Conservation (phyloP, 2,888 invertebrate genomes). For the Copidosoma aretas region DNA sequence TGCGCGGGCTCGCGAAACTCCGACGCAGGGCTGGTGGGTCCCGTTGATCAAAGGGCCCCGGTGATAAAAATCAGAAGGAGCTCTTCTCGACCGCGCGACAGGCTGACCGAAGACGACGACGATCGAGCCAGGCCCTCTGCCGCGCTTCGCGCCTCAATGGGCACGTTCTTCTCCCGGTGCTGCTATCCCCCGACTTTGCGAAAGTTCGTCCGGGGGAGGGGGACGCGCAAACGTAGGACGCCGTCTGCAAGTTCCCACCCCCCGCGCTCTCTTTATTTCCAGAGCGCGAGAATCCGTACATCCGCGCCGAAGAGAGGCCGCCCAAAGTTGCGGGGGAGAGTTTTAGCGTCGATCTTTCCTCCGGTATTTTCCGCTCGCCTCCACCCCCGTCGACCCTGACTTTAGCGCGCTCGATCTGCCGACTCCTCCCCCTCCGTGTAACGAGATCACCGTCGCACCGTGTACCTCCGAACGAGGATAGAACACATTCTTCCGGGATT, state of each 20-base stretch:
- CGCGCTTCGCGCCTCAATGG: slow-evolving; percentile 48
- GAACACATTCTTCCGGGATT: too few relatives aligned
- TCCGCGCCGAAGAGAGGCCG: slow-evolving; percentile 40
- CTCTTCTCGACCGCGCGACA: too few relatives aligned
- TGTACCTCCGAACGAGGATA: too few relatives aligned
- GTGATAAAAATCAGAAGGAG: too few relatives aligned
- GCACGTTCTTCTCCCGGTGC: slow-evolving; percentile 40
- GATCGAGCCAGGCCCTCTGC: too few relatives aligned
- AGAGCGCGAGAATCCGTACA: slow-evolving; percentile 41
- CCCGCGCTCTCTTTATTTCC: slow-evolving; percentile 5
- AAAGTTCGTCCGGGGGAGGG: slow-evolving; percentile 42
- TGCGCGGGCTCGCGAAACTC: too few relatives aligned
- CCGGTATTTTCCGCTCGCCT: slow-evolving; percentile 18
- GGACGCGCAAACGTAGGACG: background rate
- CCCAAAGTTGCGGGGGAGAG: slow-evolving; percentile 26
- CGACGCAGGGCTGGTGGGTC: too few relatives aligned
- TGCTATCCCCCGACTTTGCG: slow-evolving; percentile 40
- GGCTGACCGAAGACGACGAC: too few relatives aligned
- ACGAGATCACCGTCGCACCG: slow-evolving; percentile 22
- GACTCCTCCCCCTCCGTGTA: slow-evolving; percentile 4
- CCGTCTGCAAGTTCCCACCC: background rate
- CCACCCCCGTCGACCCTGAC: slow-evolving; percentile 7
- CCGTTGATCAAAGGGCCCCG: background rate
- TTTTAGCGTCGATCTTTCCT: slow-evolving; percentile 40
- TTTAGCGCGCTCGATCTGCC: slow-evolving; percentile 18